A percentile compares a stretch with the other conserved stretches of the same genome.
Conservation (phyloP, 2,888 invertebrate genomes). For the Cistogaster globosa region DNA sequence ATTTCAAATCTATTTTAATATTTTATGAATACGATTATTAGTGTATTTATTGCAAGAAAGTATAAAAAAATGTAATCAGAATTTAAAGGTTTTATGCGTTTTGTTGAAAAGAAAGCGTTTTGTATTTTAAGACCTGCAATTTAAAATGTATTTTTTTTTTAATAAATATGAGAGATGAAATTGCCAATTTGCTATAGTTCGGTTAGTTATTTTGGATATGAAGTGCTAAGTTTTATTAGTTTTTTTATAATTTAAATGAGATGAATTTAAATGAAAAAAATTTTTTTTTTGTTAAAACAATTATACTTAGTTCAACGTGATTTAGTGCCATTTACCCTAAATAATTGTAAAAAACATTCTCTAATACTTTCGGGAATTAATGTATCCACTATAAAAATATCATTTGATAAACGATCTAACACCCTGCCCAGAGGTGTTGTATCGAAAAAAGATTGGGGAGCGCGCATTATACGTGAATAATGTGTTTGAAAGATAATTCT, state of each 20-base stretch:
- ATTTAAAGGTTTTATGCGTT: too few species aligned
- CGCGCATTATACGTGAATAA: too few species aligned
- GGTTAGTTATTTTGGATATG: background rate
- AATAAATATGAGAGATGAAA: too few species aligned
- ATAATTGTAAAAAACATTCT: conserved; percentile 74
- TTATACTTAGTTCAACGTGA: background rate
- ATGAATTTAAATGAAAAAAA: background rate
- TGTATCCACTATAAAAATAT: conserved; percentile 85
- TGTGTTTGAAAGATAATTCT: too few species aligned
- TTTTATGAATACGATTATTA: too few species aligned
- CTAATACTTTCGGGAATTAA: conserved; percentile 82
- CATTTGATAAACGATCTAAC: conserved; percentile 85
- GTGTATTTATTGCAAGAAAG: too few species aligned
- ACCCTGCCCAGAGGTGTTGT: conserved; percentile 86
- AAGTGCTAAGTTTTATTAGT: background rate
- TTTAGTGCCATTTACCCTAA: conserved; percentile 78
- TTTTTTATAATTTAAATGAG: background rate
- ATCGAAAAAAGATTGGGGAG: conserved; percentile 86
- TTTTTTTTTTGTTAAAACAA: background rate
- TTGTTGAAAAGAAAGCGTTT: too few species aligned
- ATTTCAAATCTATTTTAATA: too few species aligned
- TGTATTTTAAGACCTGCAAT: too few species aligned
- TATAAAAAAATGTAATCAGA: too few species aligned
- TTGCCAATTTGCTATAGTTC: background rate
- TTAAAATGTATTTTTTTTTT: too few species aligned